Conservation (phyloP, 2,888 invertebrate species). For the Tetramorium bicarinatum region DNA sequence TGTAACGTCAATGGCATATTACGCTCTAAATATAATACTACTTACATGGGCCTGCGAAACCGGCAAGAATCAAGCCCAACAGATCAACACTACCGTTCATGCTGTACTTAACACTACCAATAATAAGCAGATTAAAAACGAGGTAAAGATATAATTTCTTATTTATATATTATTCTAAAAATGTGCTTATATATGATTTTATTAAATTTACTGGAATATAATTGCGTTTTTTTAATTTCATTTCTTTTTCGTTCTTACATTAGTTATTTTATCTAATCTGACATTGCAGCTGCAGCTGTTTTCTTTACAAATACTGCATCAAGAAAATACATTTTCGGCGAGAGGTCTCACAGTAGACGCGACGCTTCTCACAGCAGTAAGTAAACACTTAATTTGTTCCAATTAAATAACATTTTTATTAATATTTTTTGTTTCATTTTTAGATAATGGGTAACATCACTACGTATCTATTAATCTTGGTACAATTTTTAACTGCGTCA, state of each 20-base stretch:
- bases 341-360: not conserved
- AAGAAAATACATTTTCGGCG: not conserved
- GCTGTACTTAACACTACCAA: not conserved
- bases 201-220: too few species aligned
- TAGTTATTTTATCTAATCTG: not conserved
- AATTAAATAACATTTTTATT: not conserved
- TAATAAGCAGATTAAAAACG: not conserved
- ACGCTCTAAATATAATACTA: not conserved
- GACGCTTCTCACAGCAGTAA: not conserved
- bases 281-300: not conserved
- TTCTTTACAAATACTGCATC: not conserved
- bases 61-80: not conserved
- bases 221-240: too few species aligned
- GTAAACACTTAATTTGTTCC: not conserved
- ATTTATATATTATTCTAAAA: not conserved
- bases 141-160: not conserved
- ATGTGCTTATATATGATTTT: not conserved
- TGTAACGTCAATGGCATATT: not conserved
- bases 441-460: not conserved
- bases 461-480: not conserved
- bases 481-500: conserved; percentile 6
- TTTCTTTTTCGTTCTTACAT: too few species aligned
- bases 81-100: not conserved
- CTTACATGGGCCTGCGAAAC: not conserved
- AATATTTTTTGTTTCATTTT: not conserved